Base-by-base conservation (phyloP, 1,140 invertebrate species). In the Drosophila oshimai region DNA sequence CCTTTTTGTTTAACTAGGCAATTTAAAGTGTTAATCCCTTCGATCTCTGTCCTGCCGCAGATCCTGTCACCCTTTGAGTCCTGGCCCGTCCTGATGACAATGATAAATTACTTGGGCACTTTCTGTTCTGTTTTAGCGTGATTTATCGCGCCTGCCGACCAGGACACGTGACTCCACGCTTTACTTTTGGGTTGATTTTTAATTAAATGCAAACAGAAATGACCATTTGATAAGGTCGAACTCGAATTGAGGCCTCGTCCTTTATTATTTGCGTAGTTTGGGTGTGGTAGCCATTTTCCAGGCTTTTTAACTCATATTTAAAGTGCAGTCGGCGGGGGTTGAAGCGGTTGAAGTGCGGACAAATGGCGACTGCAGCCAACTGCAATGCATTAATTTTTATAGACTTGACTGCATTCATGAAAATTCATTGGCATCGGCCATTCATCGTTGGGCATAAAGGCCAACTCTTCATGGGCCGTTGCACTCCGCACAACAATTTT, bases 151-250 rank as follows among this genome's bases (percentile, higher is more conserved):
- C 80, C 69, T 39, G 42, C 31, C 34, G 17, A 36, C 61, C 31
- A 81, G 86, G 87, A 87, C 87, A 89, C 87, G 87, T 89, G 87
- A 28, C 58, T 83, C 68, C 12, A 6, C 2, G 33, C 58, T 64
- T 68, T 71, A 51, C 68, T 80, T 80, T 86, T 86, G 77, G 74
- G 64, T 73, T 70, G 70, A 74, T 89, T 89, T 89, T 89, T 89
- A 89, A 89, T 89, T 89, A 89, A 89, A 89, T 89, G 87, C 87
- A 89, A 89, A 89, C 83, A 89, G 54, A 89, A 89, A 83, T 89
- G 87, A 89, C 87, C 87, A 86, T 78, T 89, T 86, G 81, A 87
- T 81, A 77, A 84, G 80, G 67, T 64, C 49, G 46, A 39, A 51
- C 33, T 39, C 37, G 37, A 17, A 33, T 29, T 26, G 26, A 18